Evolutionary conservation across 2,888 invertebrate genomes (phyloP).

Genomic region (Acanthosoma haemorrhoidale): DNA sequence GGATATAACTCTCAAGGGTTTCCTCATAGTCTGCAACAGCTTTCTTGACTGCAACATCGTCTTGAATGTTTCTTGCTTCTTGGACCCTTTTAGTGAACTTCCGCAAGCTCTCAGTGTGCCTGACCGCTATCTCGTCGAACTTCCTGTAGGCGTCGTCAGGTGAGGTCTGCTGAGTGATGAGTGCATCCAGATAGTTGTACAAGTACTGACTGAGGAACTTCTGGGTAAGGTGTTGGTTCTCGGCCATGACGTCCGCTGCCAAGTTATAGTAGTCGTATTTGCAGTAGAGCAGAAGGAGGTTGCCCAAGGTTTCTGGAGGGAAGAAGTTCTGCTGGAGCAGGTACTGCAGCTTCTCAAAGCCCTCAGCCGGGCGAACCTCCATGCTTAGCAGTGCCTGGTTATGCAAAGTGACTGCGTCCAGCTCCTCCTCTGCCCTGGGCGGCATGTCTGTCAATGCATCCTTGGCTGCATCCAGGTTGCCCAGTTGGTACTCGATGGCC

Average conservation of each 20-base stretch:
- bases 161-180: constrained; percentile 95
- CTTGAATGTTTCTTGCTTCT: constrained; percentile 80
- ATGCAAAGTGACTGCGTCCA: constrained; percentile 95
- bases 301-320: constrained; percentile 96
- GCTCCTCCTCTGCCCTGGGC: constrained; percentile 90
- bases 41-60: constrained; percentile 79
- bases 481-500: constrained; percentile 92
- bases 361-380: constrained; percentile 81
- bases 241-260: constrained; percentile 95
- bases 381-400: constrained; percentile 92
- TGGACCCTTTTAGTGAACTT: constrained; percentile 92
- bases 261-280: constrained; percentile 96
- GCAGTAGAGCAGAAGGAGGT: constrained; percentile 88
- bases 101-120: constrained; percentile 81
- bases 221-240: constrained; percentile 92
- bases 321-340: constrained; percentile 92
- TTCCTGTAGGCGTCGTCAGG: constrained; percentile 93
- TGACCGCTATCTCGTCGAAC: constrained; percentile 87
- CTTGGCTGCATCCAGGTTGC: constrained; percentile 76
- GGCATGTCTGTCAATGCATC: constrained; percentile 87
- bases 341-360: constrained; percentile 91
- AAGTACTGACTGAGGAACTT: constrained; percentile 87
- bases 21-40: constrained; percentile 89
- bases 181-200: constrained; percentile 91
- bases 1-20: constrained; percentile 75